Percentiles rank a stretch among this genome's conserved stretches.
phyloP scores from a whole-genome alignment of 2,797 vertebrate species.

The Lacerta bilineata region DNA sequence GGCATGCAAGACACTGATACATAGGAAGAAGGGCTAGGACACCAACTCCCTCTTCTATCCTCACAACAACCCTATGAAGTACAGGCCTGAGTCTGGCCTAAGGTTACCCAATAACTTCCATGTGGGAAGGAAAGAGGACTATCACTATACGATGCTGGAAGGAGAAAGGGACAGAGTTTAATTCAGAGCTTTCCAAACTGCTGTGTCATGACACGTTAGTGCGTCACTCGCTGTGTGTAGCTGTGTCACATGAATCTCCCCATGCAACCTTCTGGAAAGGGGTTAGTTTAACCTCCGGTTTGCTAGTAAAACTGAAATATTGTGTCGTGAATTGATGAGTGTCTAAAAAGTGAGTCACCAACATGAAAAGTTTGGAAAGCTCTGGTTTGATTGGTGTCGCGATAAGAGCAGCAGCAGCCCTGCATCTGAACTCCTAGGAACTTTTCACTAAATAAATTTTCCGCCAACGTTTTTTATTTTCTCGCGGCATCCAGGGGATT shows the following conservation, averaged over 20 bases:
- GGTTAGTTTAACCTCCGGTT: too few species aligned
- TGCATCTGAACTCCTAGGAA: not conserved
- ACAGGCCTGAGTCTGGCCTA: not conserved
- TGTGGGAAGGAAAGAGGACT: not conserved
- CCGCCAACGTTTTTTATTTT: not conserved
- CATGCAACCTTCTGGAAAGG: too few species aligned
- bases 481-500: not conserved
- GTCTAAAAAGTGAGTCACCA: too few species aligned
- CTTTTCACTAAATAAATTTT: not conserved
- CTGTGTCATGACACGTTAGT: too few species aligned
- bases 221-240: too few species aligned
- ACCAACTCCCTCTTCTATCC: not conserved
- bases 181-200: too few species aligned
- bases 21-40: not conserved
- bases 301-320: too few species aligned
- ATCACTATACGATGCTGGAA: not conserved
- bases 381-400: too few species aligned
- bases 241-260: too few species aligned
- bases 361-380: too few species aligned
- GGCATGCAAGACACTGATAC: not conserved
- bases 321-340: too few species aligned
- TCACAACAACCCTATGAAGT: not conserved
- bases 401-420: not conserved
- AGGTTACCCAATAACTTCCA: not conserved
- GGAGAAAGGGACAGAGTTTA: not conserved